Evolutionary conservation across 1,140 invertebrate genomes (phyloP), one percentile per base, ranked within the genome.

Genomic region (Sitophilus oryzae): DNA sequence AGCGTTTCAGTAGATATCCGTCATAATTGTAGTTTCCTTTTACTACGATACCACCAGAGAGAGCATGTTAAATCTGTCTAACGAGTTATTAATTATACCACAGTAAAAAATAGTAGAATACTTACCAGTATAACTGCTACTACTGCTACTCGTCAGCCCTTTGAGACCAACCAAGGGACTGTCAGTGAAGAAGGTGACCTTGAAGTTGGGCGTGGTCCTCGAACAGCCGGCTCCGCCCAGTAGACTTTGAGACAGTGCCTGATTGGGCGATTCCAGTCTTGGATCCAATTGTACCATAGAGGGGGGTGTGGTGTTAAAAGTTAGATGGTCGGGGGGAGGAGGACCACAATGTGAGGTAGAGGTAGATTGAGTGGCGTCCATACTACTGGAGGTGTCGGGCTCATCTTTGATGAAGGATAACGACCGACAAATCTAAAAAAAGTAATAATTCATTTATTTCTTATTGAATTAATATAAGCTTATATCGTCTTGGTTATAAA

Each of bases 401-500:
- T 42, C 47, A 23, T 67, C 68, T 50, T 68, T 69, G 8, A 57
- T 44, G 37, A 71, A 71, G 11, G 67, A 66, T 41, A 71, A 50
- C 25, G 64, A 68, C 52, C 67, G 60, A 53, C 69, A 70, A 18
- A 64, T 56, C 69, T 71, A 36, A 61, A 68, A 41, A 55, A 30
- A 6, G 11, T 30, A 30, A 6, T n/a, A n/a, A n/a, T n/a, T n/a
- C n/a, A n/a, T n/a, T n/a, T n/a, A n/a, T n/a, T n/a, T n/a, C n/a
- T n/a, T n/a, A n/a, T n/a, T n/a, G n/a, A n/a, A n/a, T n/a, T n/a
- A n/a, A n/a, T n/a, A n/a, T n/a, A n/a, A n/a, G n/a, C n/a, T n/a
- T n/a, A n/a, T n/a, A n/a, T n/a, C n/a, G n/a, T n/a, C n/a, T n/a
- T n/a, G n/a, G n/a, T n/a, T n/a, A n/a, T n/a, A n/a, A n/a, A n/a